Base-by-base conservation (phyloP, 2,888 invertebrate genomes). In the Macropis europaea region DNA sequence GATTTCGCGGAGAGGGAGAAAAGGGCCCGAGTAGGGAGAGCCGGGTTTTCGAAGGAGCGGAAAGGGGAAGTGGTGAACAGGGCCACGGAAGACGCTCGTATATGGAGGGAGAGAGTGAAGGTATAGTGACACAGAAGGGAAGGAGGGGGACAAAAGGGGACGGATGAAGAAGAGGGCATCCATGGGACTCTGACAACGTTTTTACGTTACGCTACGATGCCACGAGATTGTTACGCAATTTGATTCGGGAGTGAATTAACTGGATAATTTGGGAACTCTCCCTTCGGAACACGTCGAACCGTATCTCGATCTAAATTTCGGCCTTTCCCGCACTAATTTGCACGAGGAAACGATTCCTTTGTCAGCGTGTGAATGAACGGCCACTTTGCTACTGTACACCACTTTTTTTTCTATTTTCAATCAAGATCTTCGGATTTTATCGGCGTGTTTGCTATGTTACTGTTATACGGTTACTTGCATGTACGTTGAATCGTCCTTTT, bases 161-260 rank as follows among this genome's bases (percentile, higher is more conserved):
- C 61, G 74, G 50, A 54, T 70, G 69, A 64, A n/a, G n/a, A 75
- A 48, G 70, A 67, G 69, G 61, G 66, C 73, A 56, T 57, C 81
- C 79, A 82, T 77, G 83, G 71, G 76, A 78, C 77, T n/a, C n/a
- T 61, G 68, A 72, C 79, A 79, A 81, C 72, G 80, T 83, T 86
- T n/a, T 86, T 86, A 86, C 85, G 85, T 80, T 85, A 84, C 82
- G 84, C 75, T 86, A 86, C 83, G 79, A 72, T 74, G 80, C 81
- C 71, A 70, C 76, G 69, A 66, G 77, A 78, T 82, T 73, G 81
- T 84, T 84, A 81, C 81, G 84, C 81, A 82, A 84, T 82, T 84
- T 79, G 76, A 79, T 79, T 82, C 73, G 67, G 71, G 59, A 77
- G 78, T 63, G 79, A 79, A 77, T 64, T 77, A 71, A 64, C 63